Evolutionary conservation across 1,140 invertebrate genomes (phyloP), one percentile per base, ranked within the genome.

Genomic region (Dendrolimus kikuchii): DNA sequence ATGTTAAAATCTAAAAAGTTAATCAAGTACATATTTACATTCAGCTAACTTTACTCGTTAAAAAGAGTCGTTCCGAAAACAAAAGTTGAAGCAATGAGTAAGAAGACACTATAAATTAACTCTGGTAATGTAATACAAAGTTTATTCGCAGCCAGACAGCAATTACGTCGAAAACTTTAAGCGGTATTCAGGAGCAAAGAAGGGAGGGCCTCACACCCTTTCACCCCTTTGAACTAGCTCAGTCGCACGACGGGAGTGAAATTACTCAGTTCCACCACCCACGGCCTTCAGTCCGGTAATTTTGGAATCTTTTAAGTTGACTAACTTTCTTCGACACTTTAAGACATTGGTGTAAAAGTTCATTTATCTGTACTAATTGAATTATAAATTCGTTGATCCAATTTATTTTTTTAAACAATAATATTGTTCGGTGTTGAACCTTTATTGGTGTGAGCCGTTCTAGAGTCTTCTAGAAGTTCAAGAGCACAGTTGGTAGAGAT

Each of bases 111-210:
- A 81, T 83, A 83, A 85, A 85, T 85, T 79, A 81, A 81, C 60
- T 78, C 62, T 62, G 59, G 70, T 83, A 86, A 82, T 78, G 77
- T 83, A 78, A 85, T 81, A 80, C 74, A 83, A 85, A 83, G 71
- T 86, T 86, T 81, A 82, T 77, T 83, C 77, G 66, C 67, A 78
- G 74, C 76, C 77, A 81, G 82, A 82, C 82, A 82, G 74, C 73
- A 86, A 86, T 86, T 86, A 83, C 71, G 65, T 63, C 60, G 66
- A 68, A 67, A 83, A 85, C 68, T 84, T 82, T 74, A 78, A 78
- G 72, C 74, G 68, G 74, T 77, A 81, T 82, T 85, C 76, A 79
- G 67, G 64, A 79, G 61, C 58, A 74, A 71, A 70, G 64, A 72
- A 72, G 70, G 66, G 64, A 63, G 51, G 51, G 23, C 42, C 50